Conservation (phyloP, 2,113 vertebrate species). For the Nothobranchius kuhntae region DNA sequence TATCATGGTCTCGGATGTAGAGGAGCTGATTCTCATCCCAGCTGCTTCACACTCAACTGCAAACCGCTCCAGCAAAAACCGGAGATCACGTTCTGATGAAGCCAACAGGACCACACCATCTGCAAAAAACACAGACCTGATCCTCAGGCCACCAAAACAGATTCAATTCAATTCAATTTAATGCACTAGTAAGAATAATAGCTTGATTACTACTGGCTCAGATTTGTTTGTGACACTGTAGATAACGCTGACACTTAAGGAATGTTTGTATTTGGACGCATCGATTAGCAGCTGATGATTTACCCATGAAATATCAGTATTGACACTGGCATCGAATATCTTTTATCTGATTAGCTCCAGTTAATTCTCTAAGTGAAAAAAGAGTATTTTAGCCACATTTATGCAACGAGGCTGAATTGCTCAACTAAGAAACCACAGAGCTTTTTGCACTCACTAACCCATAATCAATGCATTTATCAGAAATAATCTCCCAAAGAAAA, state of each 20-base stretch:
- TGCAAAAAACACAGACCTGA: too few species aligned
- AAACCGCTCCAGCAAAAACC: too few species aligned
- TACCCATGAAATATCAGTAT: background rate
- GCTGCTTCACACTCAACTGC: too few species aligned
- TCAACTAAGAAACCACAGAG: constrained; percentile 36
- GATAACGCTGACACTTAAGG: background rate
- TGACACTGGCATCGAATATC: background rate
- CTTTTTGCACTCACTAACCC: constrained; percentile 10
- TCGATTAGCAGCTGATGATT: background rate
- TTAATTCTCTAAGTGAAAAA: constrained; percentile 5
- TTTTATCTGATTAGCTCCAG: constrained; percentile 4
- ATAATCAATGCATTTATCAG: constrained; percentile 2
- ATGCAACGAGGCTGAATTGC: constrained; percentile 32
- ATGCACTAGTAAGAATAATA: too few species aligned
- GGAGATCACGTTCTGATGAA: too few species aligned
- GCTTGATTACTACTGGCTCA: background rate
- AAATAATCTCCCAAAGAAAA: background rate
- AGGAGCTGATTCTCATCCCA: too few species aligned
- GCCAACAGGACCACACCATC: too few species aligned
- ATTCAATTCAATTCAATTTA: too few species aligned
- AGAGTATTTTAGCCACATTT: constrained; percentile 16
- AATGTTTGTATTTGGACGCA: background rate
- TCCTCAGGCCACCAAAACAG: too few species aligned
- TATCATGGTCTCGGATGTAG: too few species aligned
- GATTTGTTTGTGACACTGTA: background rate